phyloP scores from a whole-genome alignment of 1,140 invertebrate species.

The Procambarus clarkii region DNA sequence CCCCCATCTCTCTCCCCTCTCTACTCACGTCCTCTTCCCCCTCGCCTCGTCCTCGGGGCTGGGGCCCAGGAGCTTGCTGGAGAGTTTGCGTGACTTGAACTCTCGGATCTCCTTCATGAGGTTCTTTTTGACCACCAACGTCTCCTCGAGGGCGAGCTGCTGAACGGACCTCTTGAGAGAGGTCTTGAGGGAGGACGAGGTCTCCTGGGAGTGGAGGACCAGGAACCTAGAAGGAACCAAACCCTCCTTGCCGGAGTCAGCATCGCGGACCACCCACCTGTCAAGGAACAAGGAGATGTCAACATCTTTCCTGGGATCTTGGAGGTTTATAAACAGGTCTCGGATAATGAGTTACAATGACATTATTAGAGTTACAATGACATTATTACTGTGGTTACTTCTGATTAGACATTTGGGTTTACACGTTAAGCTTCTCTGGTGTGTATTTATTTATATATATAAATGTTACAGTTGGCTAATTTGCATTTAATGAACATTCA shows the following conservation, averaged over 20 bases:
- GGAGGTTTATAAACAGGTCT: no score
- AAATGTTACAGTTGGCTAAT: no score
- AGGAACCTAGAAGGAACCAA: slow-evolving; percentile 39
- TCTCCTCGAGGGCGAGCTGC: slow-evolving; percentile 55
- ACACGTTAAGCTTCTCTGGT: no score
- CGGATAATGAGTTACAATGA: no score
- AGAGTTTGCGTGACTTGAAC: slow-evolving; percentile 55
- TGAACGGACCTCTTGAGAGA: slow-evolving; percentile 49
- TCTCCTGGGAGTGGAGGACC: slow-evolving; percentile 1
- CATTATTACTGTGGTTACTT: no score
- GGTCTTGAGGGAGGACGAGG: slow-evolving; percentile 18
- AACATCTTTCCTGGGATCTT: no score
- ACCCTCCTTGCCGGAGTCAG: slow-evolving; percentile 42
- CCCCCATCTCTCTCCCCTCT: neutral
- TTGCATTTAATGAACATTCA: no score
- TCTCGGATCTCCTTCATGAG: slow-evolving; percentile 66
- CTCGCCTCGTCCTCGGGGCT: slow-evolving; percentile 68
- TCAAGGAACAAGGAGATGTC: neutral
- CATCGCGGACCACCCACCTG: slow-evolving; percentile 59
- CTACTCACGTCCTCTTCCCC: slow-evolving; percentile 65
- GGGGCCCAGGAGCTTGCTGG: slow-evolving; percentile 54
- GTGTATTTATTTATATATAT: no score
- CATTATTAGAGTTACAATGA: no score
- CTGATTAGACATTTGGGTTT: no score
- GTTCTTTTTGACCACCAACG: slow-evolving; percentile 51